Conservation (phyloP, 2,797 vertebrate species). For the Ptychobarbus kaznakovi region DNA sequence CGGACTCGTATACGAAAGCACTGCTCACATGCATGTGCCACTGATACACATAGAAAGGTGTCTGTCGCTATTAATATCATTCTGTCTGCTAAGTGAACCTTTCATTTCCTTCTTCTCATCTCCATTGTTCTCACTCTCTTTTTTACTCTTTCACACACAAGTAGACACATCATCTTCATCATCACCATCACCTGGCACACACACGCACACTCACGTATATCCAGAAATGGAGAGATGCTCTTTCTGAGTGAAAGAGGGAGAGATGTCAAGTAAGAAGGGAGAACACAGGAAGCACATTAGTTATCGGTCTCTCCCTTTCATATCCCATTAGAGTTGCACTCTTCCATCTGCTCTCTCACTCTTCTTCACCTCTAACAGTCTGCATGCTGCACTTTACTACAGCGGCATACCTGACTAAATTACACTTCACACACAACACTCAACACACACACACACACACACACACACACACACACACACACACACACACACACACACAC, state of each 20-base stretch:
- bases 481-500: conserved; percentile 65
- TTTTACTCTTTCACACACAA: conserved; percentile 58
- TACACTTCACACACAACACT: conserved; percentile 86
- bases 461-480: conserved; percentile 77
- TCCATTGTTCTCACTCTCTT: conserved; percentile 44
- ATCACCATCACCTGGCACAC: conserved; percentile 67
- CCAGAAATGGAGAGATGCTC: conserved; percentile 77
- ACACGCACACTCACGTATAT: conserved; percentile 79
- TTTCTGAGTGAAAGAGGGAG: conserved; percentile 66
- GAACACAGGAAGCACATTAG: conserved; percentile 97
- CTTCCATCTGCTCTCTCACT: conserved; percentile 63
- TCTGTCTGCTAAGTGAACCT: conserved; percentile 80
- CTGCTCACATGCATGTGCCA: conserved; percentile 12
- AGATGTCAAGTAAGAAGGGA: conserved; percentile 83
- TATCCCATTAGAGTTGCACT: conserved; percentile 76
- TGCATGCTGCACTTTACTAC: conserved; percentile 76
- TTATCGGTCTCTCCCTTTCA: conserved; percentile 86
- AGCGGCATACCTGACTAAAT: conserved; percentile 83
- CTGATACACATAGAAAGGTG: conserved; percentile 44
- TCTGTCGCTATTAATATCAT: conserved; percentile 56
- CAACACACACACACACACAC: conserved; percentile 74
- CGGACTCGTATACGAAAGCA: conserved; percentile 26
- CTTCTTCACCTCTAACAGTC: conserved; percentile 65
- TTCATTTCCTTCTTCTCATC: conserved; percentile 78
- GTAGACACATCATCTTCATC: conserved; percentile 57